Evolutionary conservation across 2,113 vertebrate species (phyloP).

Genomic region (Boleophthalmus pectinirostris): DNA sequence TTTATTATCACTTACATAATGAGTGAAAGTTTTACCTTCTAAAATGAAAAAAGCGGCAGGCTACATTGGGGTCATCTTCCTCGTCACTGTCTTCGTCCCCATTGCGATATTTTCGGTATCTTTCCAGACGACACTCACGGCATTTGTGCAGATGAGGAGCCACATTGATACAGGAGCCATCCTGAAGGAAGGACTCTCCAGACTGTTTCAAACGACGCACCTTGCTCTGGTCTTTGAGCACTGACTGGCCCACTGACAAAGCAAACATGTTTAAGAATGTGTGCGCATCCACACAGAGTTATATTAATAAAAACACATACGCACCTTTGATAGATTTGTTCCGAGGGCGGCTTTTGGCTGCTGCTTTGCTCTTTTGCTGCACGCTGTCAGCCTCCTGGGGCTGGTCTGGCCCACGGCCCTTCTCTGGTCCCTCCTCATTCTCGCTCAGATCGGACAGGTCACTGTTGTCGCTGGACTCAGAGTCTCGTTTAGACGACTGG

Average conservation of each 20-base stretch:
- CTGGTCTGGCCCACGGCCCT: conserved; percentile 67
- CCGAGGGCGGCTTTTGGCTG: conserved; percentile 88
- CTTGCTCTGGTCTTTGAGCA: conserved; percentile 95
- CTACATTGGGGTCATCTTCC: conserved; percentile 92
- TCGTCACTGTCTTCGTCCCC: conserved; percentile 86
- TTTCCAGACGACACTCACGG: conserved; percentile 94
- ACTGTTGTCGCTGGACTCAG: conserved; percentile 94
- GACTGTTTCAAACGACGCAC: conserved; percentile 96
- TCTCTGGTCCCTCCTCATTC: conserved; percentile 88
- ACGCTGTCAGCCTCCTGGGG: conserved; percentile 63
- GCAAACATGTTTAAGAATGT: background rate
- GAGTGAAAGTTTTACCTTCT: conserved; percentile 80
- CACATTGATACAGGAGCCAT: conserved; percentile 97
- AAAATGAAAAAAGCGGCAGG: conserved; percentile 98
- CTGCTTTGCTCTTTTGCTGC: conserved; percentile 85
- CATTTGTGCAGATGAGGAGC: conserved; percentile 98
- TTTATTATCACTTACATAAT: background rate
- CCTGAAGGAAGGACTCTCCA: conserved; percentile 96
- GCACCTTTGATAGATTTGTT: conserved; percentile 95
- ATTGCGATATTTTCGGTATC: conserved; percentile 91
- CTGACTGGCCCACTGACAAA: conserved; percentile 88
- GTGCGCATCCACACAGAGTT: background rate
- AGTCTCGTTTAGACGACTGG: conserved; percentile 88
- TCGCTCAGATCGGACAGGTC: conserved; percentile 97
- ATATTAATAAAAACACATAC: background rate